Evolutionary conservation across 2,113 vertebrate genomes (phyloP), one percentile per base, ranked within the genome.

Genomic region (Sinosuthora webbiana): DNA sequence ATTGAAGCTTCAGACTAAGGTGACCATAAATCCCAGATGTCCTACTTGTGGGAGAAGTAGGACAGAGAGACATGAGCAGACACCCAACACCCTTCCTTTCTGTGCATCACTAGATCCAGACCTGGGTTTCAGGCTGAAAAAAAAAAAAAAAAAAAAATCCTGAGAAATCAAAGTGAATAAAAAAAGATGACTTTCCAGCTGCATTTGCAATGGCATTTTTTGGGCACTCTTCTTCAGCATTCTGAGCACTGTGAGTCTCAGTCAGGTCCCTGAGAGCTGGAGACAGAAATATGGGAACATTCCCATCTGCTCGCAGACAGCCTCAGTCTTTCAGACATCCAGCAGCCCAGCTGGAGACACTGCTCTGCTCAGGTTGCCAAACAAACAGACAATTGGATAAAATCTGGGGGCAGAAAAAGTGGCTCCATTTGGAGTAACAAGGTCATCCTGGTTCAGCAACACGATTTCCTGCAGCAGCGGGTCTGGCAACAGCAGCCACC

Each of bases 261-360:
- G 63, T 57, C 78, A 45, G 63, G 76, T 89, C 89, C 75, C 83
- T 28, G 55, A 47, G 68, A 96, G 86, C 71, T 92, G 83, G 82
- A 88, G 92, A 87, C 78, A 96, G 92, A 89, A 94, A 93, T 67
- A 56, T 0, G 3, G 85, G 89, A 86, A 86, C 92, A 87, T 88
- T 83, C 89, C 91, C 80, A 87, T 86, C 91, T 94, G 88, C 91
- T 96, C 39, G 1, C 71, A 92, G 92, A 45, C 90, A 87, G 81
- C 65, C 68, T 92, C 37, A 57, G 68, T 69, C 85, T 93, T 92
- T 83, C 96, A 96, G 86, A 83, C 79, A 80, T 64, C 94, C 90
- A 94, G 82, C 94, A 93, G 71, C 39, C 85, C 88, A 83, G 90
- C 92, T 95, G 85, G 88, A 93, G 90, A 88, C 81, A 90, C 82